Evolutionary conservation across 2,888 invertebrate genomes (phyloP).

Genomic region (Euplexia lucipara): DNA sequence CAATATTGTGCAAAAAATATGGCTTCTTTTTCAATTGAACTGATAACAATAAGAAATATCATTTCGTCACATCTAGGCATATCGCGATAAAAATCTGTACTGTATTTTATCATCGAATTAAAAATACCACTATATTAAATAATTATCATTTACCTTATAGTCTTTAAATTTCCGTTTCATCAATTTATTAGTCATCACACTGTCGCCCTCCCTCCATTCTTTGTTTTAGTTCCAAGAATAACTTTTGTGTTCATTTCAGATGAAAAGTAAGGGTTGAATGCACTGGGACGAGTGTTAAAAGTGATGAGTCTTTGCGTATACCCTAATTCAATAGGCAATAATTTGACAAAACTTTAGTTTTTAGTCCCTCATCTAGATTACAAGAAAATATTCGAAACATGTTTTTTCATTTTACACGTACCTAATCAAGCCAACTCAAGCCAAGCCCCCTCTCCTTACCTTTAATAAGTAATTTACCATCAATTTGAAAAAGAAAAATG

Average conservation of each 20-base stretch:
- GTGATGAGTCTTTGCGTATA: neutral
- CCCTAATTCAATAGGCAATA: too few species aligned
- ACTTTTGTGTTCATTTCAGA: neutral
- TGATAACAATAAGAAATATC: neutral
- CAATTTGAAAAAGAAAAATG: too few species aligned
- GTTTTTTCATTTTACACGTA: too few species aligned
- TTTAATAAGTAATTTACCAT: too few species aligned
- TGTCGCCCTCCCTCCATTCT: constrained; percentile 12
- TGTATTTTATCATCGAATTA: neutral
- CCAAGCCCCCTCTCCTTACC: too few species aligned
- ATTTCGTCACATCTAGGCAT: neutral
- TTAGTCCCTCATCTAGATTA: too few species aligned
- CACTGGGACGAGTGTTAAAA: neutral
- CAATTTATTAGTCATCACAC: constrained; percentile 39
- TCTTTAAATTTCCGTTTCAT: neutral
- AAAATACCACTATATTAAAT: constrained; percentile 13
- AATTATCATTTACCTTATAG: neutral
- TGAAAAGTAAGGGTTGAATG: constrained; percentile 10
- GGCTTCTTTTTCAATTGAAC: neutral
- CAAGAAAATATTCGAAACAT: too few species aligned
- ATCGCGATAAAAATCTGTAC: constrained; percentile 7
- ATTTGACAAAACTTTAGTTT: too few species aligned
- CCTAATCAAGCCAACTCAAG: too few species aligned
- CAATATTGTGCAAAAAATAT: constrained; percentile 16
- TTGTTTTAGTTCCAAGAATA: constrained; percentile 55